Conservation (phyloP, 2,797 vertebrate genomes). For the Acropternis orthonyx region DNA sequence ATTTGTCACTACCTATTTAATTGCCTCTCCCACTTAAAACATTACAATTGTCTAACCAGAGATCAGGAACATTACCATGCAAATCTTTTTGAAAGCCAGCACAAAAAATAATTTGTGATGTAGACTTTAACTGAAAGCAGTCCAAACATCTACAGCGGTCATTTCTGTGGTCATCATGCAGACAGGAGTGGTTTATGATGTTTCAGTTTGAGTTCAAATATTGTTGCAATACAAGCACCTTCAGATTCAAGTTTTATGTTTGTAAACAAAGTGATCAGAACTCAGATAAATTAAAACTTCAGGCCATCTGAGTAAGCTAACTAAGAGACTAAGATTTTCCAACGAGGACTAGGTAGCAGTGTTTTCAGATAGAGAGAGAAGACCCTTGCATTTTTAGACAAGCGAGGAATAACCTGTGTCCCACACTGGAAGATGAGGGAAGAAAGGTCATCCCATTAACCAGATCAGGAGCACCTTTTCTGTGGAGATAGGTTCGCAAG, state of each 20-base stretch:
- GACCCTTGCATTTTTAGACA: background rate
- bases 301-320: background rate
- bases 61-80: background rate
- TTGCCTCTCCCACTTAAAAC: background rate
- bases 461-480: background rate
- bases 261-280: background rate
- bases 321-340: background rate
- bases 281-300: background rate
- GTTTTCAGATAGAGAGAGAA: background rate
- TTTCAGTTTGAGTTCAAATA: background rate
- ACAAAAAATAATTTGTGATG: background rate
- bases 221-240: background rate
- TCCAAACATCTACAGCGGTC: background rate
- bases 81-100: background rate
- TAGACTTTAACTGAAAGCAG: background rate
- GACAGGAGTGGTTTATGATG: background rate
- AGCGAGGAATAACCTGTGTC: background rate
- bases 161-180: background rate
- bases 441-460: background rate
- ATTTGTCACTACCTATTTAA: background rate
- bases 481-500: background rate
- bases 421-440: background rate
- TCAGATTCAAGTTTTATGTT: background rate
- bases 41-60: background rate
- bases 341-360: background rate